phyloP scores from a whole-genome alignment of 2,113 vertebrate species.

The Corynorhinus townsendii region DNA sequence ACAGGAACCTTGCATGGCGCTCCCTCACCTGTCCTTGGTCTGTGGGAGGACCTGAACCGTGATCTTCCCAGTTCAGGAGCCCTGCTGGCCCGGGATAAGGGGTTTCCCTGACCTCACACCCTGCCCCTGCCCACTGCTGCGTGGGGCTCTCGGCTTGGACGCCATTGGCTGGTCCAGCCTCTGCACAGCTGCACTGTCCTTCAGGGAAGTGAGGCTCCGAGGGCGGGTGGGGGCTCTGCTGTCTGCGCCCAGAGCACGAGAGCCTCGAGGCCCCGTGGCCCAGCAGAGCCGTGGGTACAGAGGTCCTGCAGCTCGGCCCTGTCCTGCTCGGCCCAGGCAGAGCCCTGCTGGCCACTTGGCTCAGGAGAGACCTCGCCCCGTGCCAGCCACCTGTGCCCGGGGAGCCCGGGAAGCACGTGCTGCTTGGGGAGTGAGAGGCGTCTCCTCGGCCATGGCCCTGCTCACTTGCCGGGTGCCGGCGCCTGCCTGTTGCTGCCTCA shows the following conservation, averaged over 20 bases:
- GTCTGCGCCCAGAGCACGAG: not conserved
- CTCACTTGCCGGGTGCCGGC: not conserved
- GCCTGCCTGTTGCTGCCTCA: rapidly evolving
- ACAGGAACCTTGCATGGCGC: not conserved
- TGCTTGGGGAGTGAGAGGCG: not conserved
- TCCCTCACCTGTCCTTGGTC: rapidly evolving
- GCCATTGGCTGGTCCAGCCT: rapidly evolving
- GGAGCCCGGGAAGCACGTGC: not conserved
- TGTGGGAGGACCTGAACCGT: no score
- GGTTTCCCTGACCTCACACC: not conserved
- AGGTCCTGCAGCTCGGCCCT: not conserved
- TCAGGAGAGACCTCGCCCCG: not conserved
- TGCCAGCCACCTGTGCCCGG: not conserved
- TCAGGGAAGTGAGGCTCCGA: not conserved
- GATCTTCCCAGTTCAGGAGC: not conserved
- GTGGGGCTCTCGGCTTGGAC: rapidly evolving
- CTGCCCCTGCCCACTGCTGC: rapidly evolving
- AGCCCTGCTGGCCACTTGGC: not conserved
- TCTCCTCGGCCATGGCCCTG: rapidly evolving
- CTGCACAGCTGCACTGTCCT: rapidly evolving
- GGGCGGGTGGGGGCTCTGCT: not conserved
- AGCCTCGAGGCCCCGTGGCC: no score
- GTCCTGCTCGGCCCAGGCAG: not conserved
- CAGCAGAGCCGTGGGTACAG: rapidly evolving
- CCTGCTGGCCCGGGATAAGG: rapidly evolving